A percentile compares a stretch with the other conserved stretches of the same genome.
Evolutionary conservation across 2,797 vertebrate genomes (phyloP).

Genomic region (Myotis findleyi): DNA sequence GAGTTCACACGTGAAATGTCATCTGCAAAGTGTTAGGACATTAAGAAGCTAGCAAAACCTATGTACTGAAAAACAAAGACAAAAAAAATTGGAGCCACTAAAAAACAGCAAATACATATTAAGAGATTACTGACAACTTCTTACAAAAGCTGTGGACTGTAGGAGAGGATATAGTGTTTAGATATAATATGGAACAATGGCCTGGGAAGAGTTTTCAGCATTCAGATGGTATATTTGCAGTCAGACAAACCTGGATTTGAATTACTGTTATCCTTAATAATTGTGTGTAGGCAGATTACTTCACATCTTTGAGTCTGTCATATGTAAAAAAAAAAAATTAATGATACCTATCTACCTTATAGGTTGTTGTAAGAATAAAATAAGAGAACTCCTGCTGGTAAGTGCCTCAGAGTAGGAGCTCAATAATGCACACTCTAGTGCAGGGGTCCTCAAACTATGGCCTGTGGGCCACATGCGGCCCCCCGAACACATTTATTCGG

Average conservation of each 20-base stretch:
- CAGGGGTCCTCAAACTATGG: too few relatives aligned
- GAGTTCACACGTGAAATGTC: not conserved
- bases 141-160: not conserved
- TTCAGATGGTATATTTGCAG: not conserved
- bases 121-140: not conserved
- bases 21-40: conserved; percentile 10
- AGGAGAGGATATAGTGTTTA: not conserved
- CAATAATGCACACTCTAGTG: not conserved
- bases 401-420: not conserved
- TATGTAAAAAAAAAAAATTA: not conserved
- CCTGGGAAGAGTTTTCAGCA: not conserved
- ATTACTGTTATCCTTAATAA: not conserved
- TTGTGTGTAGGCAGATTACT: not conserved
- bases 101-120: not conserved
- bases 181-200: not conserved
- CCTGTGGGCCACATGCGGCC: too few relatives aligned
- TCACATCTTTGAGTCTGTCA: not conserved
- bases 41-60: not conserved
- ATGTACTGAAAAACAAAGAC: not conserved
- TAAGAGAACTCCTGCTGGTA: not conserved
- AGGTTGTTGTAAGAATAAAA: not conserved
- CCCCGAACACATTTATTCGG: too few relatives aligned
- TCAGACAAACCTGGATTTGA: not conserved
- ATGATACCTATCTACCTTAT: not conserved
- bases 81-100: not conserved